Evolutionary conservation across 2,113 vertebrate species (phyloP), one percentile per base, ranked within the genome.

Genomic region (Scatophagus argus): DNA sequence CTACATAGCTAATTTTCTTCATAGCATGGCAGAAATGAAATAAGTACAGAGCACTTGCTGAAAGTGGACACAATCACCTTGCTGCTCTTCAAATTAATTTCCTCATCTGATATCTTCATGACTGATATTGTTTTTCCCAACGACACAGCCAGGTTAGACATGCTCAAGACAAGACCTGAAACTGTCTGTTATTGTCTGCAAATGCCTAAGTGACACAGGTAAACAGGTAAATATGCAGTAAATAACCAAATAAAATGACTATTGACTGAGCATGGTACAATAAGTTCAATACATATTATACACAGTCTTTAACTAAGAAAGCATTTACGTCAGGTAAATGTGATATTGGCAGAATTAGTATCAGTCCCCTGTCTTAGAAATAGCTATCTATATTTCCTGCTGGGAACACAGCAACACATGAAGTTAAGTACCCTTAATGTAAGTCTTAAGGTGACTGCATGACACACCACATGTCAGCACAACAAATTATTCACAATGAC

Each of bases 11-110:
- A n/a, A 21, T 44, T 74, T 32, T 16, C 34, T 25, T 49, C 19
- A 52, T 0, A 8, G 31, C 34, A 32, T 47, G 55, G 52, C 39
- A 73, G 70, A 61, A 54, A 62, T 55, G 6, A 55, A 60, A 58
- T 3, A 17, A 51, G 54, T 17, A 25, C 14, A 13, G 9, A 31
- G 13, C n/a, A 69, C 17, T 25, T 36, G 55, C 5, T 14, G 43
- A 60, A 46, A 75, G 52, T 17, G 51, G 29, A 27, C 27, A 21
- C 25, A 58, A 56, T 77, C 43, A 19, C 71, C 31, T 47, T 41
- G 41, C n/a, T 59, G 13, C 58, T 77, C 36, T 51, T 87, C 23
- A 64, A 52, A 65, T 68, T 72, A 23, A 80, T 68, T 83, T 80
- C 25, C 52, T 79, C 27, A 11, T 16, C 32, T 55, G 52, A 80